Evolutionary conservation across 2,888 invertebrate species (phyloP).

Genomic region (Muscina levida): DNA sequence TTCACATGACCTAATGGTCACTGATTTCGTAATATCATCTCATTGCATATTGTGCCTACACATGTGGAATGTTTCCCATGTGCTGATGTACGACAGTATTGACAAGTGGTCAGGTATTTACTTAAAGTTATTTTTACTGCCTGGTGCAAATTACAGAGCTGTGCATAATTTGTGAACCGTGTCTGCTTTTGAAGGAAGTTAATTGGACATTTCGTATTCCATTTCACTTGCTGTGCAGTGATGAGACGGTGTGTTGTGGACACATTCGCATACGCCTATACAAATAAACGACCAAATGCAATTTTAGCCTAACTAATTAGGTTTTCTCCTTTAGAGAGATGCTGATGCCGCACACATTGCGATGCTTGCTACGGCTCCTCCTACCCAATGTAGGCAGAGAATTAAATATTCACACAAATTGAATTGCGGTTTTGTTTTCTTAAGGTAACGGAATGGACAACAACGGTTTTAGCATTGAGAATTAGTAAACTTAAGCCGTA

Average conservation of each 20-base stretch:
- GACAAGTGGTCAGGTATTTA: slow-evolving; percentile 65
- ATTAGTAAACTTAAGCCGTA: slow-evolving; percentile 7
- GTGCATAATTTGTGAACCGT: slow-evolving; percentile 59
- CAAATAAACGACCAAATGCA: slow-evolving; percentile 13
- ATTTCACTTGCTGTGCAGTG: slow-evolving; percentile 17
- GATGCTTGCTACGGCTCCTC: not conserved
- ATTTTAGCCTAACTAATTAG: slow-evolving; percentile 28
- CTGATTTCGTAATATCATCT: slow-evolving; percentile 19
- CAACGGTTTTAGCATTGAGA: not conserved
- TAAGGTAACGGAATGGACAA: slow-evolving; percentile 5
- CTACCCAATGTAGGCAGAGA: not conserved
- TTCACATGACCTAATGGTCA: too few species aligned
- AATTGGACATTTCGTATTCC: slow-evolving; percentile 58
- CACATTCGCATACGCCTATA: not conserved
- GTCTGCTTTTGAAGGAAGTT: slow-evolving; percentile 35
- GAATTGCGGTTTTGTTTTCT: slow-evolving; percentile 3
- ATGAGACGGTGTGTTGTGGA: not conserved
- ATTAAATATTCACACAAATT: slow-evolving; percentile 29
- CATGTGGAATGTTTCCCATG: not conserved
- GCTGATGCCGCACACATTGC: slow-evolving; percentile 18
- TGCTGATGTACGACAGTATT: slow-evolving; percentile 51
- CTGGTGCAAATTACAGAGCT: slow-evolving; percentile 54
- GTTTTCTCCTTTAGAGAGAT: not conserved
- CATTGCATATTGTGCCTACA: not conserved
- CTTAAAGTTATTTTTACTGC: slow-evolving; percentile 45